A percentile compares a stretch with the other conserved stretches of the same genome.
Conservation (phyloP, 2,888 invertebrate species). For the Elegia similella region DNA sequence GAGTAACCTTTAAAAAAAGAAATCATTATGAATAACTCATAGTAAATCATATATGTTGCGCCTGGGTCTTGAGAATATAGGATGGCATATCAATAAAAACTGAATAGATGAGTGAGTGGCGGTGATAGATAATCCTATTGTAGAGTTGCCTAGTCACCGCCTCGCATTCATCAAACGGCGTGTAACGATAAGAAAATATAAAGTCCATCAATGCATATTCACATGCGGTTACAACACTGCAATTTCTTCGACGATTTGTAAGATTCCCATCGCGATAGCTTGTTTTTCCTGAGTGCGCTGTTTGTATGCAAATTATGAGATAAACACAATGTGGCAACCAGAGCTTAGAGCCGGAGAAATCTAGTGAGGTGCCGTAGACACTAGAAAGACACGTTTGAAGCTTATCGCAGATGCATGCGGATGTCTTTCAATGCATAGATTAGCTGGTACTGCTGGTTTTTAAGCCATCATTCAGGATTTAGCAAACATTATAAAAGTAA, state of each 20-base stretch:
- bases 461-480: background rate
- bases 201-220: conserved; percentile 1
- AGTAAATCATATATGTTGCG: too few relatives aligned
- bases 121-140: background rate
- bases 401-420: background rate
- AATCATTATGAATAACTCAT: too few relatives aligned
- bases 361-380: background rate
- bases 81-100: too few relatives aligned
- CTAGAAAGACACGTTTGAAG: conserved; percentile 5
- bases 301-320: conserved; percentile 12
- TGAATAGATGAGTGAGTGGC: too few relatives aligned
- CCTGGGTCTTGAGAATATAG: too few relatives aligned
- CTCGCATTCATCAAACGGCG: background rate
- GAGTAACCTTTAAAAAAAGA: too few relatives aligned
- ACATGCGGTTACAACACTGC: conserved; percentile 4
- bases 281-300: conserved; percentile 10
- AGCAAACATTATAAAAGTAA: background rate
- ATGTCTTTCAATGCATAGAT: background rate
- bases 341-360: conserved; percentile 9
- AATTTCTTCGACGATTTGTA: conserved; percentile 11
- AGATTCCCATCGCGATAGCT: conserved; percentile 9
- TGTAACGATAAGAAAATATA: conserved; percentile 5
- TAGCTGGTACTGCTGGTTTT: background rate
- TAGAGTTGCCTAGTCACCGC: background rate
- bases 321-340: conserved; percentile 7